phyloP scores from a whole-genome alignment of 2,888 invertebrate genomes.

The Cantharis nigra region DNA sequence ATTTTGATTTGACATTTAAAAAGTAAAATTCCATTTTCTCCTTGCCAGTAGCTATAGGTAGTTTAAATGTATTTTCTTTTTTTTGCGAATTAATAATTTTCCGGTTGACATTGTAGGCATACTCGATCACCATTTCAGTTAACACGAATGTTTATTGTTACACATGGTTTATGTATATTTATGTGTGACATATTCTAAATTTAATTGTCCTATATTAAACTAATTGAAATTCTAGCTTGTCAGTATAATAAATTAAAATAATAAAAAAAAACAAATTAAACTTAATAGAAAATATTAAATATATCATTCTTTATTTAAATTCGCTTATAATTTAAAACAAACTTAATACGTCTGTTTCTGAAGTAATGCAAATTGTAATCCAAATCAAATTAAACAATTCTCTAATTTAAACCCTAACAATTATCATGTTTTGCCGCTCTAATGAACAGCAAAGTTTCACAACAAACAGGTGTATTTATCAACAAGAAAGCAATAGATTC shows the following conservation, averaged over 20 bases:
- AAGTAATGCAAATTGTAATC: conserved; percentile 1
- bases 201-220: background rate
- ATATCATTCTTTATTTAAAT: background rate
- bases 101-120: background rate
- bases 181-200: background rate
- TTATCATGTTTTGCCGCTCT: conserved; percentile 10
- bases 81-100: background rate
- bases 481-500: conserved; percentile 10
- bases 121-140: background rate
- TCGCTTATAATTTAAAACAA: background rate
- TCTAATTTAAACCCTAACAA: conserved; percentile 12
- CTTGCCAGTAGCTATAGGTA: no score
- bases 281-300: background rate
- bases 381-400: conserved; percentile 5
- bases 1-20: no score
- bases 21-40: no score
- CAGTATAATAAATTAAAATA: background rate
- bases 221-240: background rate
- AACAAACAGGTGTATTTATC: conserved; percentile 21
- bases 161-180: background rate
- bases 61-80: no score
- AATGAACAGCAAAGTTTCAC: conserved; percentile 9
- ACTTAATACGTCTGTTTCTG: background rate
- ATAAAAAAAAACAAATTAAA: background rate
- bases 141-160: background rate